Evolutionary conservation across 2,113 vertebrate genomes (phyloP), one percentile per base, ranked within the genome.

Genomic region (Muntiacus reevesi): DNA sequence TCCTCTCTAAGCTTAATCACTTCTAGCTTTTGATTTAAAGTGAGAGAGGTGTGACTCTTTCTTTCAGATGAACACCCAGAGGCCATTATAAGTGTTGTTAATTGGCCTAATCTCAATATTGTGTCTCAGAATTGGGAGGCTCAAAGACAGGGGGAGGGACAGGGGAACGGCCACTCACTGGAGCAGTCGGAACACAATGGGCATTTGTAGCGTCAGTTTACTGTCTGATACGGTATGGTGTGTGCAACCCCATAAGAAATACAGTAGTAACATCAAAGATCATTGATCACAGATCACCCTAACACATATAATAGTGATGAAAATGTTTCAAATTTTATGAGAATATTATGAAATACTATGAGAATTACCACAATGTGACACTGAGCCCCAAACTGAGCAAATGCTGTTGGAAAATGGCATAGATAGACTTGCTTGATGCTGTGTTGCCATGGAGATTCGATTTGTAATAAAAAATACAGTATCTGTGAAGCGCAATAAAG

Each of bases 201-300:
- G 4, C 52, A 0, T 16, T 27, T 36, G 23, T 10, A 27, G 52
- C 9, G 3, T 7, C 5, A 15, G 52, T 55, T 27, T 55, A 1
- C 50, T 14, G 50, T 40, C n/a, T 83, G 36, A 3, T 14, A 0
- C 3, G 33, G 52, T 33, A 3, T 40, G 52, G 12, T 15, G 14
- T 15, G 7, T 15, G 52, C 21, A 36, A 25, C 52, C 52, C 81
- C 52, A 2, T 9, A 27, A 55, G 50, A 55, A 15, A 13, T 5
- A 15, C 33, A 55, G n/a, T 8, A 84, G n/a, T 14, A 10, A 27
- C n/a, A 27, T 36, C 13, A 16, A 27, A 16, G n/a, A 9, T 55
- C 33, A 3, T 1, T 27, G 33, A 27, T 27, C 81, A 40, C 81
- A 40, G 52, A 55, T 55, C 79, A 36, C 30, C 6, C 17, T 54